Percentiles rank a stretch among this genome's conserved stretches.
phyloP scores from a whole-genome alignment of 1,140 invertebrate genomes.

The Drosophila novamexicana region DNA sequence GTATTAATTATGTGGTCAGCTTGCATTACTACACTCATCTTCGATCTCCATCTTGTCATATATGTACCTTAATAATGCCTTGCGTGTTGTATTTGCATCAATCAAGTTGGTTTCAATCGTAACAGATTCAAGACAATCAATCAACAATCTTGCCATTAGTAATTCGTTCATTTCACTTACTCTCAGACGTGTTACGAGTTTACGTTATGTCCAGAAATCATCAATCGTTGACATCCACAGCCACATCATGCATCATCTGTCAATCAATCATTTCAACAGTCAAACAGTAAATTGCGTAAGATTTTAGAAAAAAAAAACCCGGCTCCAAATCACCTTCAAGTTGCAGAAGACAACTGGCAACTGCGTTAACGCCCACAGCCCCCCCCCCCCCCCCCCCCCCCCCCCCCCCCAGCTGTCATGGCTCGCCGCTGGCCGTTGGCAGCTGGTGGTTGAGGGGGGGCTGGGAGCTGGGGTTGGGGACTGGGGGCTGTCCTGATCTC shows the following conservation, averaged over 20 bases:
- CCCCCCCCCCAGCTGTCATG: slow-evolving; percentile 8
- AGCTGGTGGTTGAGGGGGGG: no score
- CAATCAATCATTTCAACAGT: slow-evolving; percentile 38
- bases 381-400: not conserved
- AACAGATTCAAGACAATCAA: not conserved
- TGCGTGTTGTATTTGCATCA: not conserved
- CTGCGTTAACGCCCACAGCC: not conserved
- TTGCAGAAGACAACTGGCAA: slow-evolving; percentile 16
- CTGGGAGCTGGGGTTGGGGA: no score
- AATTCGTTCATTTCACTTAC: slow-evolving; percentile 1
- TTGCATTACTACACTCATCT: no score
- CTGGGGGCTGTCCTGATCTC: not conserved
- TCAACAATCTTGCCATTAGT: not conserved
- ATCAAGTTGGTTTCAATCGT: not conserved
- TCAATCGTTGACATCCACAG: slow-evolving; percentile 23
- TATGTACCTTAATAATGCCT: not conserved
- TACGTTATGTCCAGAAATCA: not conserved
- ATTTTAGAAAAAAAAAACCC: not conserved
- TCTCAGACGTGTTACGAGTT: slow-evolving; percentile 1
- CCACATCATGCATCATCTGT: slow-evolving; percentile 12
- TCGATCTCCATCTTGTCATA: not conserved
- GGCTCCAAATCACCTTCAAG: slow-evolving; percentile 17
- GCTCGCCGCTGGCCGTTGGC: not conserved
- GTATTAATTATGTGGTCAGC: no score
- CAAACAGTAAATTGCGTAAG: slow-evolving; percentile 30